phyloP scores from a whole-genome alignment of 1,140 invertebrate genomes.

The Protaetia brevitarsis region DNA sequence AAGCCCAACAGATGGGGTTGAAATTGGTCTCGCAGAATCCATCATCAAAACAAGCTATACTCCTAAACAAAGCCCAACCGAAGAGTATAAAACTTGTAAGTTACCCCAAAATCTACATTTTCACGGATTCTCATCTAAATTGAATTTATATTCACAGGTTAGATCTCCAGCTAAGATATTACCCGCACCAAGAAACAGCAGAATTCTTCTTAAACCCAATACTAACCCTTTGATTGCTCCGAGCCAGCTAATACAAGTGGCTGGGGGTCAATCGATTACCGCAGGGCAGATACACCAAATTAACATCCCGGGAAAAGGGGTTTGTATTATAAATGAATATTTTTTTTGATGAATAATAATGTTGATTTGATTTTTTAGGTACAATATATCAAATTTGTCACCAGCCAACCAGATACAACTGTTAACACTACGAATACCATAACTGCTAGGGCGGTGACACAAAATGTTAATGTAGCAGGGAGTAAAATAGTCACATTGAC shows the following conservation, averaged over 20 bases:
- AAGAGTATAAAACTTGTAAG: slow-evolving; percentile 43
- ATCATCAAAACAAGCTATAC: slow-evolving; percentile 52
- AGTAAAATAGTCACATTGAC: slow-evolving; percentile 17
- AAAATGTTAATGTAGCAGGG: neutral
- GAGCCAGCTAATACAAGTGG: slow-evolving; percentile 62
- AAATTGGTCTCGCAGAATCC: slow-evolving; percentile 55
- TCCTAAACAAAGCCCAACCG: slow-evolving; percentile 49
- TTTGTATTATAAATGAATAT: slow-evolving; percentile 28
- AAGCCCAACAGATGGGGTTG: slow-evolving; percentile 66
- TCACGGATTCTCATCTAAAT: too few relatives aligned
- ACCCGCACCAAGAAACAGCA: slow-evolving; percentile 59
- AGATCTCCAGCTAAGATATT: slow-evolving; percentile 65
- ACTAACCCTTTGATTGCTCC: slow-evolving; percentile 41
- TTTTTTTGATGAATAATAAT: slow-evolving; percentile 27
- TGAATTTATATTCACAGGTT: neutral
- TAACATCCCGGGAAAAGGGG: slow-evolving; percentile 66
- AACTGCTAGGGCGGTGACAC: slow-evolving; percentile 42
- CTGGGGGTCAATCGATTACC: slow-evolving; percentile 54
- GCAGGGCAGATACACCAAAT: slow-evolving; percentile 65
- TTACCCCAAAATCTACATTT: too few relatives aligned
- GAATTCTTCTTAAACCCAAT: slow-evolving; percentile 56
- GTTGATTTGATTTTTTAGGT: slow-evolving; percentile 51
- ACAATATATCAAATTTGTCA: slow-evolving; percentile 70
- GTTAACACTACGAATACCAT: slow-evolving; percentile 46
- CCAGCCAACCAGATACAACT: slow-evolving; percentile 50